Evolutionary conservation across 2,113 vertebrate genomes (phyloP).

Genomic region (Serilophus lunatus): DNA sequence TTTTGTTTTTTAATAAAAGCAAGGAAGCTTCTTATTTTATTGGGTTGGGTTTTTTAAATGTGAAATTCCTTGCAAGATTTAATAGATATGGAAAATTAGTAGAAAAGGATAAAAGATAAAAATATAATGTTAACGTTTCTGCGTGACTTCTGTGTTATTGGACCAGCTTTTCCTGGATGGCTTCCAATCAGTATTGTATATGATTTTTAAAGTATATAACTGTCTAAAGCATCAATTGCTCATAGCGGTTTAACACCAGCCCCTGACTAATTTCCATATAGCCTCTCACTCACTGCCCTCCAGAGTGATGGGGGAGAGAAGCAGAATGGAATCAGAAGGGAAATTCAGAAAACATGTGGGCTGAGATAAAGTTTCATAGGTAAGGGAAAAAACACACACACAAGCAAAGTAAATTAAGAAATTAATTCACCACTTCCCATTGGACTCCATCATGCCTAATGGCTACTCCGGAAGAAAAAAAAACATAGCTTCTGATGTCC

Average conservation of each 20-base stretch:
- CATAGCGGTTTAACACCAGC: background rate
- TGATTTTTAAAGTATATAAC: background rate
- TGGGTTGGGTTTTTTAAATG: background rate
- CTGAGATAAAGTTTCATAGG: accelerated
- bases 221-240: background rate
- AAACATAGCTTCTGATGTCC: background rate
- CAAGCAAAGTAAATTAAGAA: background rate
- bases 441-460: background rate
- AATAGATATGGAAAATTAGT: background rate
- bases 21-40: background rate
- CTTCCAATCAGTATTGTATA: background rate
- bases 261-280: background rate
- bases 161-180: background rate
- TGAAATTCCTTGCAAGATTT: background rate
- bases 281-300: background rate
- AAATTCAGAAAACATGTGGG: background rate
- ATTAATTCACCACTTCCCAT: background rate
- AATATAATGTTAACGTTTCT: background rate
- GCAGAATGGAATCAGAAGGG: background rate
- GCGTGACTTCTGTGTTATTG: background rate
- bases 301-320: background rate
- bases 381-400: background rate
- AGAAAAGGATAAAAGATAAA: background rate
- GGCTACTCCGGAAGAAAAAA: background rate
- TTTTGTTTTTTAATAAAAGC: background rate